Evolutionary conservation across 23 tunicate species (phyloP).

Genomic region (Styela plicata): DNA sequence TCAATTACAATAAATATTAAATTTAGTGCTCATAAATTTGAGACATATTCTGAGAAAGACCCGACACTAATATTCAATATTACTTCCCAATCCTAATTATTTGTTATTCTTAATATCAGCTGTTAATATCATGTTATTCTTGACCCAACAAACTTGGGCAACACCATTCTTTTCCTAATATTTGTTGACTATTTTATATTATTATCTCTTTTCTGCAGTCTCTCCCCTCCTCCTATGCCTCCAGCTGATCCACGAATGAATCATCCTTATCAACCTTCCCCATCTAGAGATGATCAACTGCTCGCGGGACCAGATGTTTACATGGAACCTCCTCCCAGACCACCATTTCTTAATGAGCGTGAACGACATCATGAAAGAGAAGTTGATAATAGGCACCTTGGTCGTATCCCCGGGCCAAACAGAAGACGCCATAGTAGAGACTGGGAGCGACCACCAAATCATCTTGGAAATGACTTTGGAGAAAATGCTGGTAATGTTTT

Average conservation of each 20-base stretch:
- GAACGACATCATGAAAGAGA: neutral
- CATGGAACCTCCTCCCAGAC: neutral
- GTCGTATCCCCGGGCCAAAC: neutral
- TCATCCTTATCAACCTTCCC: neutral
- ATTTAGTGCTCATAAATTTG: too few relatives aligned
- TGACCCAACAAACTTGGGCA: too few relatives aligned
- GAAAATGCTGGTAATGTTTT: neutral
- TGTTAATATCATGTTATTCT: too few relatives aligned
- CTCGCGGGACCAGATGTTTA: neutral
- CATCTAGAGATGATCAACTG: neutral
- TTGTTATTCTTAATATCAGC: too few relatives aligned
- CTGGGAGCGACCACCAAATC: neutral
- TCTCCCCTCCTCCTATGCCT: conserved; percentile 3
- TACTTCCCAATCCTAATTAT: too few relatives aligned
- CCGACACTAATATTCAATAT: too few relatives aligned
- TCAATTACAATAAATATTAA: too few relatives aligned
- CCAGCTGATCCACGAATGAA: conserved; percentile 8
- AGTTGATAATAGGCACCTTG: neutral
- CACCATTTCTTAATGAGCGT: neutral
- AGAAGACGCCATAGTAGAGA: neutral
- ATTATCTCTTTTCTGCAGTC: neutral
- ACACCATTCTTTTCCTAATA: too few relatives aligned
- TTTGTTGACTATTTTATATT: too few relatives aligned
- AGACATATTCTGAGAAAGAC: too few relatives aligned
- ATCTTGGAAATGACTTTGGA: neutral